Conservation (phyloP, 2,113 vertebrate species). For the Myotis lucifugus region DNA sequence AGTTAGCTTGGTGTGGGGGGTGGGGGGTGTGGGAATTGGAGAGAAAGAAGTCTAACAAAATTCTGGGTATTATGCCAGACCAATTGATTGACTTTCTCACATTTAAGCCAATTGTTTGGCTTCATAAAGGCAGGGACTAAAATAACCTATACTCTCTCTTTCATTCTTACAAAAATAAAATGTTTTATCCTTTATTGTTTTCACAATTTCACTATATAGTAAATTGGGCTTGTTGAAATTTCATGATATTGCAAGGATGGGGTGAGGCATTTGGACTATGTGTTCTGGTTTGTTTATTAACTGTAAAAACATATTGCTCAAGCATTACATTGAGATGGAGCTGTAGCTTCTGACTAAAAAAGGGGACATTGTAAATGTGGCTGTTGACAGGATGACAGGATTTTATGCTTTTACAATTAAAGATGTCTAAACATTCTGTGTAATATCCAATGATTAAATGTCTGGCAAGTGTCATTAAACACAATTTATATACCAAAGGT, state of each 20-base stretch:
- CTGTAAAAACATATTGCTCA: conserved; percentile 60
- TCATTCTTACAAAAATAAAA: neutral
- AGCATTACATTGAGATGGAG: conserved; percentile 56
- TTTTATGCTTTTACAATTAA: conserved; percentile 68
- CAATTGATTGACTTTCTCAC: neutral
- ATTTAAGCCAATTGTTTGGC: neutral
- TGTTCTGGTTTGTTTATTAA: conserved; percentile 52
- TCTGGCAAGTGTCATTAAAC: conserved; percentile 64
- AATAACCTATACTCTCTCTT: neutral
- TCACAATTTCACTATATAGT: conserved; percentile 18
- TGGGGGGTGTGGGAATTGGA: neutral
- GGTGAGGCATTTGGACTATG: conserved; percentile 31
- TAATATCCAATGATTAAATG: conserved; percentile 63
- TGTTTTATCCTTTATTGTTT: conserved; percentile 26
- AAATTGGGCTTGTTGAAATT: conserved; percentile 27
- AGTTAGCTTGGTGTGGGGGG: neutral
- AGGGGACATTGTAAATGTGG: conserved; percentile 36
- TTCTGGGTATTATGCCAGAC: conserved; percentile 13
- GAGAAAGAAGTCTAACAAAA: neutral
- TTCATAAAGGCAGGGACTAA: conserved; percentile 10
- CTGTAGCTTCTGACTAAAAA: conserved; percentile 53
- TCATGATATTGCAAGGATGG: neutral
- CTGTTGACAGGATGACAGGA: conserved; percentile 64
- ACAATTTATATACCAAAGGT: conserved; percentile 67
- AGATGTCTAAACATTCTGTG: conserved; percentile 55